These are phyloP conservation scores for Sialis lutaria DNA, from an alignment of 2,888 invertebrate genomes.

Conservation along the genomic window DNA sequence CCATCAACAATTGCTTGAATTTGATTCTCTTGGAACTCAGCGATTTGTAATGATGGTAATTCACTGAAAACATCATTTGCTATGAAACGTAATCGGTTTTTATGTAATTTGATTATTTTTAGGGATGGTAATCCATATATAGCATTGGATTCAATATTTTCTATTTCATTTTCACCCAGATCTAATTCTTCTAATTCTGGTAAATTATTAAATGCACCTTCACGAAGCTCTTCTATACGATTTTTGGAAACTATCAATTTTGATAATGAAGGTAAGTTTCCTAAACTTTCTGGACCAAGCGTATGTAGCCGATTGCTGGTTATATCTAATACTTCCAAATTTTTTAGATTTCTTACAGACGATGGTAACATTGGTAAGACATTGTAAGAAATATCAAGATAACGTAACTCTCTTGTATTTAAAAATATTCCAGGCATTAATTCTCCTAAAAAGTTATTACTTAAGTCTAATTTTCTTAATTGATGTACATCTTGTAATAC, in stretches of 20 bases:
- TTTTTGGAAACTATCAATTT: constrained; percentile 61
- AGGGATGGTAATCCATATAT: constrained; percentile 52
- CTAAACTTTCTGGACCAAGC: constrained; percentile 50
- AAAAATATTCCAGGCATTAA: constrained; percentile 45
- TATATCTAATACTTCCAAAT: constrained; percentile 54
- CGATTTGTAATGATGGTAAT: constrained; percentile 50
- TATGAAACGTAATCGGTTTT: constrained; percentile 55
- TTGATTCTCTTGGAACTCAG: constrained; percentile 67
- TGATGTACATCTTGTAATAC: constrained; percentile 45
- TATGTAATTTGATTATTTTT: constrained; percentile 36
- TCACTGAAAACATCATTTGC: constrained; percentile 62
- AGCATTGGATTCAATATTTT: constrained; percentile 47
- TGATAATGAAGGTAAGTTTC: constrained; percentile 46
- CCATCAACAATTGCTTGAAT: constrained; percentile 51
- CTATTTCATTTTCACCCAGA: constrained; percentile 66
- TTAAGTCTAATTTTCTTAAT: constrained; percentile 51
- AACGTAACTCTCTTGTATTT: constrained; percentile 46
- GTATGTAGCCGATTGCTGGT: constrained; percentile 59
- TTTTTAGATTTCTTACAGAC: constrained; percentile 47
- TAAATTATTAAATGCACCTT: constrained; percentile 54
- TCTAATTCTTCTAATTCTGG: constrained; percentile 55
- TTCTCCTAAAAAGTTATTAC: constrained; percentile 54
- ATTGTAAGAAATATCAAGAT: constrained; percentile 64
- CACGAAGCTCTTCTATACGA: constrained; percentile 47
- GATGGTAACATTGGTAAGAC: constrained; percentile 52